Evolutionary conservation across 2,797 vertebrate species (phyloP), one percentile per base, ranked within the genome.

Genomic region (Karalla daura): DNA sequence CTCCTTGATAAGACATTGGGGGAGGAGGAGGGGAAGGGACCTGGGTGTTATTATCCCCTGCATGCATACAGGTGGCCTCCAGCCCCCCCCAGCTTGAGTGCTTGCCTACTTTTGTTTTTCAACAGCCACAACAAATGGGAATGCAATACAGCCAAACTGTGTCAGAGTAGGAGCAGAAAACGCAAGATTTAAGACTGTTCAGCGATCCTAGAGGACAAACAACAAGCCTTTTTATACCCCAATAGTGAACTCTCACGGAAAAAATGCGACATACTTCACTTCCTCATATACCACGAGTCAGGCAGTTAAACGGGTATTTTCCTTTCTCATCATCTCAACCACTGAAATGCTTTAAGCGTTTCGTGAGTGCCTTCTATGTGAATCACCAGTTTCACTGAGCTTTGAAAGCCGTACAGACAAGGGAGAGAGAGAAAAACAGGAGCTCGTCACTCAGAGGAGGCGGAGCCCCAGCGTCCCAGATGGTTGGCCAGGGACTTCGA

Each of bases 21-120:
- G 30, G 20, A 3, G 49, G 30, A 20, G 12, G 15, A 17, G 9
- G 14, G 61, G 50, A 5, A 10, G 23, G 69, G 44, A n/a, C n/a
- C n/a, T n/a, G n/a, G 58, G 9, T 36, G 55, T 68, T 66, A 63
- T 91, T 89, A 78, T 88, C 41, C 80, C 14, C 5, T 63, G 33
- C 56, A 24, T 59, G 82, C 79, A 86, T 87, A 81, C 89, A 90
- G 91, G 89, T 93, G 89, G 85, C 72, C 86, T 75, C 32, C 27
- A 35, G 75, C 77, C 46, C 36, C 27, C 3, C 36, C 27, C 3
- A 5, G 25, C 45, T 60, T 77, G 51, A 81, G 78, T 50, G 36
- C 67, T 47, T 62, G 59, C 67, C 76, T 70, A 79, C 85, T 88
- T 90, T 35, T 14, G 60, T 55, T 63, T 78, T 83, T 73, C 55